Base-by-base conservation (phyloP, 2,888 invertebrate species). In the Microplitis manilae region DNA sequence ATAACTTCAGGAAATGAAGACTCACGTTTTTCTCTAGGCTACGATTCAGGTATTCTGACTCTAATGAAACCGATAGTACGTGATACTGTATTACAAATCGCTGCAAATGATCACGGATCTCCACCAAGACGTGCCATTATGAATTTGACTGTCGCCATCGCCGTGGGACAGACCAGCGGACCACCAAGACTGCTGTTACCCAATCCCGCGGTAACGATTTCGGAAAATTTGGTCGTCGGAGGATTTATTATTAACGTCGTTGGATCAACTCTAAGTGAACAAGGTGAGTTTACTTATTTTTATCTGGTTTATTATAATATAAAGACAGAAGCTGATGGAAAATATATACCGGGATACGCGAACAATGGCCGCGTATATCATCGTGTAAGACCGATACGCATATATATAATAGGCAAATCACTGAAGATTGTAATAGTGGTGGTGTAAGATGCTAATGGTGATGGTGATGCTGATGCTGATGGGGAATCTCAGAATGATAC, bases 1-100 rank as follows among this genome's bases (percentile, higher is more conserved):
- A 95, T 98, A 82, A 93, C 95, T 7, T 93, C 94, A 68, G 97
- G 97, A 75, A 97, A 98, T 90, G 94, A 95, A 82, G 93, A 94
- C 69, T 94, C 93, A 1, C 92, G 93, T 81, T 97, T 97, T 90
- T 92, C 94, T n/a, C 92, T 98, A 82, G 95, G 95, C 79, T 93
- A 94, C 79, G 94, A 95, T 79, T 94, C 94, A 1, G 97, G 97
- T 69, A 92, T 94, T 81, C 90, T 98, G 73, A 95, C 95, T 13
- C 89, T 97, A 76, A 92, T 93, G 71, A 93, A 93, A 83, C 91
- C 94, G 0, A 90, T 94, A 79, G 92, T 94, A 62, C 83, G 83
- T 13, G 79, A 83, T 6, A 91, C 91, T 83, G 89, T 90, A 73
- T 91, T 98, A 70, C 96, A 97, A 87, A 93, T 98, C 68, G 96